These are phyloP conservation scores for Notothenia coriiceps DNA, from an alignment of 2,113 vertebrate genomes.

Conservation along the genomic window DNA sequence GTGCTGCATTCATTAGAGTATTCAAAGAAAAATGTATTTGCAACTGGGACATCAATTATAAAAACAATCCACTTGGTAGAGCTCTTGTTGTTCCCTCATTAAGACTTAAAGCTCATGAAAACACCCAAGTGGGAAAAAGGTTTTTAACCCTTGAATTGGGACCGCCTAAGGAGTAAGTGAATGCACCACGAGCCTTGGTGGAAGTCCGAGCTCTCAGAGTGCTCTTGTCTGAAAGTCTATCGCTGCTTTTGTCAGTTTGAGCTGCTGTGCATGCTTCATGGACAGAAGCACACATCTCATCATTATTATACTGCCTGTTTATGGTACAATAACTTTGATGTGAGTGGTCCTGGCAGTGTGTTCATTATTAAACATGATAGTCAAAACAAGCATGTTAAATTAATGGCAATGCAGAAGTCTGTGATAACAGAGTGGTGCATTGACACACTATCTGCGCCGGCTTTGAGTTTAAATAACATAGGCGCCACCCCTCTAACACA, in stretches of 20 bases:
- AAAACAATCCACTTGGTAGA: too few relatives aligned
- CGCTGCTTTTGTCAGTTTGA: neutral
- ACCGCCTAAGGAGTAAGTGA: too few relatives aligned
- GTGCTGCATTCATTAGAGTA: too few relatives aligned
- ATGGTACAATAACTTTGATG: conserved; percentile 29
- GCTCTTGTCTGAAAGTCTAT: neutral
- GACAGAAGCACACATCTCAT: neutral
- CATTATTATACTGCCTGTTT: conserved; percentile 2
- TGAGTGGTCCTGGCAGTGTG: conserved; percentile 29
- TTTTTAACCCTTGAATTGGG: too few relatives aligned
- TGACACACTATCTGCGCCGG: conserved; percentile 29
- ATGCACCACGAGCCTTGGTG: too few relatives aligned
- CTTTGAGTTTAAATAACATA: neutral
- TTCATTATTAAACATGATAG: conserved; percentile 39
- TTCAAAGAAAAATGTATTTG: too few relatives aligned
- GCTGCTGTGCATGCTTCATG: neutral
- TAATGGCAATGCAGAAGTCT: conserved; percentile 18
- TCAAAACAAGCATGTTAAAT: conserved; percentile 44
- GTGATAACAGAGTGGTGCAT: conserved; percentile 1
- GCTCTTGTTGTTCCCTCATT: too few relatives aligned
- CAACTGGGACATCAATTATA: too few relatives aligned
- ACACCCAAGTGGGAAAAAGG: too few relatives aligned
- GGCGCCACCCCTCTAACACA: neutral
- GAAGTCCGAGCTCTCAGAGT: too few relatives aligned
- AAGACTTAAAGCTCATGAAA: too few relatives aligned